phyloP scores from a whole-genome alignment of 2,113 vertebrate species.

The Falco punctatus region DNA sequence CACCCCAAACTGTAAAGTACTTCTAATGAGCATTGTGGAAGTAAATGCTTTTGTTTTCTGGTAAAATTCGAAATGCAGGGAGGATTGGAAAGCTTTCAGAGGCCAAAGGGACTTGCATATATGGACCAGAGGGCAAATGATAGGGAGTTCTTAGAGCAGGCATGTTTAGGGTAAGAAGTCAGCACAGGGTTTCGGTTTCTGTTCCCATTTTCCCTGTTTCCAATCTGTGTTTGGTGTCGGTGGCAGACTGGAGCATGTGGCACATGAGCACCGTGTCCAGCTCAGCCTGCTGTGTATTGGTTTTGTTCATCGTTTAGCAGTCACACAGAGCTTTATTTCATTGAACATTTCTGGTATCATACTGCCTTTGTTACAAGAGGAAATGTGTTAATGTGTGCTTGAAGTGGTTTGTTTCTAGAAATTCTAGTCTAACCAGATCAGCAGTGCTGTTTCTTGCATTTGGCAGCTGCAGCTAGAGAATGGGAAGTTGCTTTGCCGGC shows the following conservation, averaged over 20 bases:
- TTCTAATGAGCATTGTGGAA: neutral
- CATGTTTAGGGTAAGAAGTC: neutral
- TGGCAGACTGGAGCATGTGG: neutral
- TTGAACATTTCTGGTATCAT: neutral
- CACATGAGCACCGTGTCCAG: accelerated
- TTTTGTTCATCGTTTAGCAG: neutral
- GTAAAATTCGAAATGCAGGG: neutral
- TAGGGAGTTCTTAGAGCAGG: neutral
- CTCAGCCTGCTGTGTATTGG: accelerated
- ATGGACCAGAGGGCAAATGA: accelerated
- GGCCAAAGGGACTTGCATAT: accelerated
- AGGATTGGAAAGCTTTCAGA: neutral
- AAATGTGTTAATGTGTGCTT: neutral
- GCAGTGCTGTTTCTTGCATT: neutral
- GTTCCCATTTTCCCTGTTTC: neutral
- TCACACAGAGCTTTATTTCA: neutral
- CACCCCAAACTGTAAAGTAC: accelerated
- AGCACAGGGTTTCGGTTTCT: neutral
- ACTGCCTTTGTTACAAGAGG: neutral
- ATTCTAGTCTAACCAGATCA: neutral
- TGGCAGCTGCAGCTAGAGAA: neutral
- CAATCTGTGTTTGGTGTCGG: neutral
- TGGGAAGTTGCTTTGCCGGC: neutral
- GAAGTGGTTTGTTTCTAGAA: slow-evolving; percentile 23
- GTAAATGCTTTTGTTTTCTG: neutral